Evolutionary conservation across 1,140 invertebrate species (phyloP), one percentile per base, ranked within the genome.

Genomic region (Lordiphosa mommai): DNA sequence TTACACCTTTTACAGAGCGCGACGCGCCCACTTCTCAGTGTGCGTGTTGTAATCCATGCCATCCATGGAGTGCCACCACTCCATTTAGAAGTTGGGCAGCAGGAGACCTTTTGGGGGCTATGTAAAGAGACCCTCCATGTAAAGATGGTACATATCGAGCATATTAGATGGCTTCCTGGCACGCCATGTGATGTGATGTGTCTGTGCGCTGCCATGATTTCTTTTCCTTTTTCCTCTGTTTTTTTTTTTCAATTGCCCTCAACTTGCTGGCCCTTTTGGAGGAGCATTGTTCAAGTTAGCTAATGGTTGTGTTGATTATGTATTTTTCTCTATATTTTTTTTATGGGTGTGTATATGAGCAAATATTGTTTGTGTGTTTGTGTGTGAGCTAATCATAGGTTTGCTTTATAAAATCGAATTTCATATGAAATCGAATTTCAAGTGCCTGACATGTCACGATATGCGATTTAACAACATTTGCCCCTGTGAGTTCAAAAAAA

Each of bases 291-390:
- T 73, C 56, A 63, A 66, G 49, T 77, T 67, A 63, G 71, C 59
- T 82, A 84, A 76, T 84, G 77, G 57, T 57, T 79, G 61, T 76
- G 79, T 82, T 82, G 77, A 84, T 82, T 77, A 76, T 82, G 71
- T 74, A 49, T 52, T 46, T 47, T 61, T 37, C 40, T 61, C 38
- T 55, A 61, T 48, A 52, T 30, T 61, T 41, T 30, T 13, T 49
- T 12, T 6, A 38, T 38, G n/a, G 16, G 13, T 2, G 29, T 6
- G 27, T 10, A 12, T 38, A 32, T 29, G 8, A 30, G 5, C 7
- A 4, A 40, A 53, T 37, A 41, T 14, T 13, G 33, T n/a, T 5
- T 2, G 16, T 27, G 37, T 56, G 37, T 48, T 23, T 48, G 29
- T 48, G 38, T 50, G 46, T 59, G 37, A 16, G 52, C 56, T 82